phyloP scores from a whole-genome alignment of 2,797 vertebrate species.

The Tapera naevia region DNA sequence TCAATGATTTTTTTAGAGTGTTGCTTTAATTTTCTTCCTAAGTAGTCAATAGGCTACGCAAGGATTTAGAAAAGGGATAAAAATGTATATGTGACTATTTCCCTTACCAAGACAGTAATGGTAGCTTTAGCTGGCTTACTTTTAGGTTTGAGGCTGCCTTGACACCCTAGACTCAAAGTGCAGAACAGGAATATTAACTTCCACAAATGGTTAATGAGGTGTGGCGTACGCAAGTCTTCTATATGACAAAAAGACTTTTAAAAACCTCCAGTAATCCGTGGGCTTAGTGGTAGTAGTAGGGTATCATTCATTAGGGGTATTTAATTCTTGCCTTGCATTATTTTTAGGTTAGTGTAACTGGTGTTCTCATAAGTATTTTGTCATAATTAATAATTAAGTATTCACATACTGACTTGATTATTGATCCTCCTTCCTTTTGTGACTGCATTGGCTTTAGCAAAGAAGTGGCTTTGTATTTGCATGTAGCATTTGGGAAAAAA shows the following conservation, averaged over 20 bases:
- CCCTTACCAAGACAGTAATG: background rate
- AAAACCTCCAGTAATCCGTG: background rate
- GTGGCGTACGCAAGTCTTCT: background rate
- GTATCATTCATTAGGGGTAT: background rate
- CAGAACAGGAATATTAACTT: background rate
- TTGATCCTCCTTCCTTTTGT: background rate
- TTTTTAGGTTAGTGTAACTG: background rate
- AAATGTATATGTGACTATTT: background rate
- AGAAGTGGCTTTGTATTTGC: background rate
- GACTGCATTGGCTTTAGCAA: background rate
- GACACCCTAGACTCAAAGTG: background rate
- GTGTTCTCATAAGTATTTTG: background rate
- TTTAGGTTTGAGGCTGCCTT: background rate
- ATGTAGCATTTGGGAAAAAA: background rate
- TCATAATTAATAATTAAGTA: background rate
- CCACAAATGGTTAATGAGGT: background rate
- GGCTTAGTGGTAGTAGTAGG: background rate
- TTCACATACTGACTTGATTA: background rate
- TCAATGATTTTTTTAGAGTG: background rate
- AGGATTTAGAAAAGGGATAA: background rate
- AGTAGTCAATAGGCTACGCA: background rate
- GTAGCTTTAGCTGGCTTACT: background rate
- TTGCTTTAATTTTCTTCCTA: no score
- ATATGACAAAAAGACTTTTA: background rate
- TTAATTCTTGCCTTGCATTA: background rate